Base-by-base conservation (phyloP, 2,888 invertebrate species). In the Lepidocyrtinus sp. region DNA sequence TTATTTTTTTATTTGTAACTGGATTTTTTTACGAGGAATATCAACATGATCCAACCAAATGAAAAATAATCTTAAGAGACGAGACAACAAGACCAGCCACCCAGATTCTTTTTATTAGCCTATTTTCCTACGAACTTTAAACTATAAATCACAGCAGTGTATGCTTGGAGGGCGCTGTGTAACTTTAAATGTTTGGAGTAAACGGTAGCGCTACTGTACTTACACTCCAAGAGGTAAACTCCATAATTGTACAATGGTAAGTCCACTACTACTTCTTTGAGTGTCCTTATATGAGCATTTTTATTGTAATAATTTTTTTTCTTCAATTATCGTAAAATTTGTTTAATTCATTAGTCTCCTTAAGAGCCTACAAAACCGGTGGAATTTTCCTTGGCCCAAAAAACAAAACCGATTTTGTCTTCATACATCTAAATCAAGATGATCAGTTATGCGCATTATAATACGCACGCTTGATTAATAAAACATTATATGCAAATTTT, bases 401-500 rank as follows among this genome's bases (percentile, higher is more conserved):
- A 5, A 36, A 36, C 5, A 36, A 7, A 36, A 36, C 36, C n/a
- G n/a, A n/a, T n/a, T n/a, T n/a, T n/a, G n/a, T 36, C 36, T 36
- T 36, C 12, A 12, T 26, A 22, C 21, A 27, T 26, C 12, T 59
- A 55, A 50, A 61, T 7, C 61, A 62, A 27, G 71, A 55, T 75
- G 73, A 79, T 79, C 75, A 83, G 71, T 77, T 81, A 84, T 84
- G 84, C 74, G 81, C 84, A 84, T 84, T 80, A 64, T 63, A 61
- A 62, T 73, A 45, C 72, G 78, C 76, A 84, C 77, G 75, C 62
- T 81, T 82, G 84, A 84, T 84, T 84, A 84, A 84, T 84, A 82
- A 84, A 84, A 84, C 84, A 84, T 84, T 84, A 84, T 73, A 73
- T 82, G 82, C 78, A 73, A 78, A n/a, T n/a, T n/a, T n/a, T n/a